Percentiles rank a stretch among this genome's conserved stretches.
Conservation (phyloP, 2,113 vertebrate species). For the Taurulus bubalis region DNA sequence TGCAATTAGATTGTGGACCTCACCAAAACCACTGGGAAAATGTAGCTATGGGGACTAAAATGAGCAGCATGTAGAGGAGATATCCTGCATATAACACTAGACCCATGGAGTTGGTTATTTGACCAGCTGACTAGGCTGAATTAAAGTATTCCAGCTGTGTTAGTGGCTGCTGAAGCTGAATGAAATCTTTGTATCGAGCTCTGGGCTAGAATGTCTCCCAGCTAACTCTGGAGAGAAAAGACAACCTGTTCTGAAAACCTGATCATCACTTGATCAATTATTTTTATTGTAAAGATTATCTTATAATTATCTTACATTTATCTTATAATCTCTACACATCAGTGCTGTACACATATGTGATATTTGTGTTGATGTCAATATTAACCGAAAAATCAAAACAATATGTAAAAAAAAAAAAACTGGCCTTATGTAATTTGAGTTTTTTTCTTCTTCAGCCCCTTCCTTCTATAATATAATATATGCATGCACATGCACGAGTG, state of each 20-base stretch:
- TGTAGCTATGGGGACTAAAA: constrained; percentile 1
- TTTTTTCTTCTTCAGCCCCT: not conserved
- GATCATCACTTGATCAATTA: not conserved
- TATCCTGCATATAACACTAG: not conserved
- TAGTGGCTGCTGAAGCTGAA: constrained; percentile 7
- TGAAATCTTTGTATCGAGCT: not conserved
- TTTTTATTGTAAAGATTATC: not conserved
- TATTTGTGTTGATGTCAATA: not conserved
- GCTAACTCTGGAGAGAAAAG: not conserved
- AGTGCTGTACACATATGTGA: not conserved
- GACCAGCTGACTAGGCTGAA: constrained; percentile 1
- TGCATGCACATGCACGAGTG: not conserved
- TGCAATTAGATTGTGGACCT: not conserved
- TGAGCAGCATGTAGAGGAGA: constrained; percentile 4
- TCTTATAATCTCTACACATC: too few relatives aligned
- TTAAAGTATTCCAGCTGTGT: not conserved
- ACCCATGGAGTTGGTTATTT: constrained; percentile 3
- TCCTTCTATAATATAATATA: not conserved
- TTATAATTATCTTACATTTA: constrained; percentile 5
- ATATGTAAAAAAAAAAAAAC: not conserved
- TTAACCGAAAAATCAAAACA: not conserved
- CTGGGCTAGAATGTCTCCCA: not conserved
- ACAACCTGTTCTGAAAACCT: not conserved
- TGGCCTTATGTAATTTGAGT: not conserved
- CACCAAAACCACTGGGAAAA: not conserved